phyloP scores from a whole-genome alignment of 2,113 vertebrate species.

The Cochlearius cochlearius region DNA sequence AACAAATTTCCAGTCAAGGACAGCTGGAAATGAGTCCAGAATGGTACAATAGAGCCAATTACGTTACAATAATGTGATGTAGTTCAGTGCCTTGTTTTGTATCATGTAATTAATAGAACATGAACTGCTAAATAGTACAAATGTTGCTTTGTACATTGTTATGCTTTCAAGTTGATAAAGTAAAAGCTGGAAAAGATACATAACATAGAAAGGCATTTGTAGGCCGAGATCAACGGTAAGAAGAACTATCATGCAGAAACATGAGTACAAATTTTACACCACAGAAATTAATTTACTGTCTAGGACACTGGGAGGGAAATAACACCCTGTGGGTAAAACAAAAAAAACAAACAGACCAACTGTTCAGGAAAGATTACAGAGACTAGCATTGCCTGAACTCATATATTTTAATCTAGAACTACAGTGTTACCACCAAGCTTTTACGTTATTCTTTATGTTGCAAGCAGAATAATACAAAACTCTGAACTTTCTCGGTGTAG shows the following conservation, averaged over 20 bases:
- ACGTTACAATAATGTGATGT: background rate
- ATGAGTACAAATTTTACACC: background rate
- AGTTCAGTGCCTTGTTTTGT: background rate
- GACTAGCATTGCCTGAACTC: background rate
- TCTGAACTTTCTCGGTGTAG: background rate
- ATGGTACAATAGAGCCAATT: background rate
- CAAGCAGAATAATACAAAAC: background rate
- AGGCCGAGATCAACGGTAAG: background rate
- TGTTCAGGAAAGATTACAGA: background rate
- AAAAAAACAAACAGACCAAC: rapidly evolving
- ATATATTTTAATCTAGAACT: background rate
- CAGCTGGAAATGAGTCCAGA: background rate
- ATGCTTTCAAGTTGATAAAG: background rate
- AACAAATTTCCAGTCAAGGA: background rate
- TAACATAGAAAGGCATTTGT: background rate
- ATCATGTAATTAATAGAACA: background rate
- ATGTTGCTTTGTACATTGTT: background rate
- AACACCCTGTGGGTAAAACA: background rate
- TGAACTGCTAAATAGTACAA: background rate
- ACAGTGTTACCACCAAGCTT: background rate
- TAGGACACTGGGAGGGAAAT: background rate
- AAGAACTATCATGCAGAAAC: background rate
- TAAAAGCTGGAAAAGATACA: background rate
- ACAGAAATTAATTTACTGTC: background rate
- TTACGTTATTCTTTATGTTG: background rate